Evolutionary conservation across 2,888 invertebrate genomes (phyloP).

Genomic region (Palloptera scutellata): DNA sequence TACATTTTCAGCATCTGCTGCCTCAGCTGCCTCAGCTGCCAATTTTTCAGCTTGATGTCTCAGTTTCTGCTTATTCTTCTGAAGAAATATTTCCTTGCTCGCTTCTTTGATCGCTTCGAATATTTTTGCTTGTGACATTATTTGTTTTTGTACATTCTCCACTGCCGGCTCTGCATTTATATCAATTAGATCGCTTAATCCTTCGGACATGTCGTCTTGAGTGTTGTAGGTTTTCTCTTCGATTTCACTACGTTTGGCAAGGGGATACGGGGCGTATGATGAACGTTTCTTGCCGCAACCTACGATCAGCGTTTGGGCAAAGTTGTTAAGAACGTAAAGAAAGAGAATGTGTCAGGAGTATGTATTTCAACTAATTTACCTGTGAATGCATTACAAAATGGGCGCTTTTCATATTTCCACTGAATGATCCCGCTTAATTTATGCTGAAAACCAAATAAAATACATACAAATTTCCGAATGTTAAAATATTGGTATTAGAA

Average conservation of each 20-base stretch:
- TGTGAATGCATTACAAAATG: slow-evolving; percentile 89
- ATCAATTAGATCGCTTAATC: slow-evolving; percentile 73
- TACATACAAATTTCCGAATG: neutral
- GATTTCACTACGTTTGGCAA: slow-evolving; percentile 57
- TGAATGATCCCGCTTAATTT: slow-evolving; percentile 57
- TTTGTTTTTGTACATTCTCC: slow-evolving; percentile 78
- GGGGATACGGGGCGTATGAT: slow-evolving; percentile 58
- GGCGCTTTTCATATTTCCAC: slow-evolving; percentile 75
- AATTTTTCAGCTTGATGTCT: slow-evolving; percentile 37
- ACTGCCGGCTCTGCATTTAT: slow-evolving; percentile 70
- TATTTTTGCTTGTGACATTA: slow-evolving; percentile 74
- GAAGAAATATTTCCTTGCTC: slow-evolving; percentile 73
- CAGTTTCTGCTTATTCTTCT: slow-evolving; percentile 65
- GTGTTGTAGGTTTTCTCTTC: slow-evolving; percentile 65
- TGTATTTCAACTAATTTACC: slow-evolving; percentile 66
- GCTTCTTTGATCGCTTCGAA: slow-evolving; percentile 85
- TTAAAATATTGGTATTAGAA: too few species aligned
- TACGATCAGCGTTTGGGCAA: slow-evolving; percentile 48
- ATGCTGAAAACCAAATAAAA: slow-evolving; percentile 45
- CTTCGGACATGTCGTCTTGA: slow-evolving; percentile 69
- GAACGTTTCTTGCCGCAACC: slow-evolving; percentile 78
- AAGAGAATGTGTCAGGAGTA: neutral
- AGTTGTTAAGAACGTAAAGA: neutral
- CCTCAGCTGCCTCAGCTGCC: neutral
- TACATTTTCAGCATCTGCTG: neutral